Percentiles rank a stretch among this genome's conserved stretches.
phyloP scores from a whole-genome alignment of 2,113 vertebrate species.

The Gulo gulo region DNA sequence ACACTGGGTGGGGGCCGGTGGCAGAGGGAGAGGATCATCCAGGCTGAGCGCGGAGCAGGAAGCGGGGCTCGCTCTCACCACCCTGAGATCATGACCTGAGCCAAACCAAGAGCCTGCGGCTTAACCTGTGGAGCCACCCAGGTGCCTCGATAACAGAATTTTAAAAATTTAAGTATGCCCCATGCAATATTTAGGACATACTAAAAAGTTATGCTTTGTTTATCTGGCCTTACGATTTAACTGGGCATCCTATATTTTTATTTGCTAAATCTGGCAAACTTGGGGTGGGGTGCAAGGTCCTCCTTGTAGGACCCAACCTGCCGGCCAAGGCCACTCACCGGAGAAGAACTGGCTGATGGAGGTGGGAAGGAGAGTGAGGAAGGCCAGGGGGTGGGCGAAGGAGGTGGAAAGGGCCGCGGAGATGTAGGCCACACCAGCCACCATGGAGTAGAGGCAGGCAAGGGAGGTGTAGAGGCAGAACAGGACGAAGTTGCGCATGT shows the following conservation, averaged over 20 bases:
- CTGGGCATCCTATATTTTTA: neutral
- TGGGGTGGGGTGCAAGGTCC: neutral
- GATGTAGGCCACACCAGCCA: constrained; percentile 95
- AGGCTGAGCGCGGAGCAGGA: neutral
- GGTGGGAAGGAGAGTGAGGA: constrained; percentile 95
- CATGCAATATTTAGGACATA: neutral
- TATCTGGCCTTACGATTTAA: neutral
- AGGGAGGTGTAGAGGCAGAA: constrained; percentile 97
- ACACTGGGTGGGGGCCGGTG: neutral
- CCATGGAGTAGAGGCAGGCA: constrained; percentile 93
- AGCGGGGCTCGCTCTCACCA: neutral
- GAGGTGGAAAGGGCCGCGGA: constrained; percentile 93
- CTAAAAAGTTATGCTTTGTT: neutral
- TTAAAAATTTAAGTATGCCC: neutral
- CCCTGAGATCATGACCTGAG: neutral
- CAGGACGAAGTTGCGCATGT: constrained; percentile 99
- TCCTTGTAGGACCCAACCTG: neutral
- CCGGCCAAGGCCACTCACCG: constrained; percentile 85
- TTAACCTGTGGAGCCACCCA: neutral
- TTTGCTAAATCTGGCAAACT: neutral
- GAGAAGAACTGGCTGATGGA: constrained; percentile 97
- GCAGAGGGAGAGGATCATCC: neutral
- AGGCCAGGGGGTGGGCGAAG: constrained; percentile 94
- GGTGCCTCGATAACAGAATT: neutral
- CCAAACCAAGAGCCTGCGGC: neutral